These are phyloP conservation scores for Callopanchax toddi DNA, from an alignment of 2,113 vertebrate species.

Conservation along the genomic window DNA sequence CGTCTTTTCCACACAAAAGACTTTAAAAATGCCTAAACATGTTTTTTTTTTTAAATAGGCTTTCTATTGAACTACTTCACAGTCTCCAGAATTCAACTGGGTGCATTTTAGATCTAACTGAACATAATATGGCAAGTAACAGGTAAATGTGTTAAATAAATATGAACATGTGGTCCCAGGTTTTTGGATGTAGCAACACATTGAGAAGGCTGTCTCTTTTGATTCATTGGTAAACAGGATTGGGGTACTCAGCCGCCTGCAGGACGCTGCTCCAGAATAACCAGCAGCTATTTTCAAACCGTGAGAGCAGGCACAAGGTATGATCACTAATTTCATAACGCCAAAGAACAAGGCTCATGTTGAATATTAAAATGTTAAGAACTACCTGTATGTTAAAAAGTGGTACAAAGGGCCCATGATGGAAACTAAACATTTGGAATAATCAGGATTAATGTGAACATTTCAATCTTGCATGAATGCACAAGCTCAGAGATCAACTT, in stretches of 20 bases:
- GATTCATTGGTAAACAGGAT: constrained; percentile 21
- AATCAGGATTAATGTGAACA: constrained; percentile 13
- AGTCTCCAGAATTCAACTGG: background rate
- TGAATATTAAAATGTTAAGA: background rate
- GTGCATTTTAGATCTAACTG: no score
- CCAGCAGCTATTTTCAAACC: constrained; percentile 64
- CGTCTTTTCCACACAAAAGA: background rate
- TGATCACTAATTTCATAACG: constrained; percentile 53
- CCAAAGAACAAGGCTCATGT: constrained; percentile 13
- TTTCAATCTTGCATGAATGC: constrained; percentile 12
- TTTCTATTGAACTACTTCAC: background rate
- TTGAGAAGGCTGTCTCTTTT: background rate
- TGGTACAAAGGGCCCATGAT: constrained; percentile 14
- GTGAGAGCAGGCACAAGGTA: constrained; percentile 40
- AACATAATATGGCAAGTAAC: background rate
- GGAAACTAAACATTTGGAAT: constrained; percentile 20
- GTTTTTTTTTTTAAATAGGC: no score
- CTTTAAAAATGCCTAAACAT: no score
- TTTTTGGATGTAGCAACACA: background rate
- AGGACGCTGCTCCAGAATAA: constrained; percentile 62
- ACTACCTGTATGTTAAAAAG: background rate
- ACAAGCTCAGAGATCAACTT: constrained; percentile 12
- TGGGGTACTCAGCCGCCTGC: constrained; percentile 11
- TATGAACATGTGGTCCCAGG: background rate
- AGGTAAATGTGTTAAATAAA: background rate